Evolutionary conservation across 2,113 vertebrate genomes (phyloP), one percentile per base, ranked within the genome.

Genomic region (Spheniscus mendiculus): DNA sequence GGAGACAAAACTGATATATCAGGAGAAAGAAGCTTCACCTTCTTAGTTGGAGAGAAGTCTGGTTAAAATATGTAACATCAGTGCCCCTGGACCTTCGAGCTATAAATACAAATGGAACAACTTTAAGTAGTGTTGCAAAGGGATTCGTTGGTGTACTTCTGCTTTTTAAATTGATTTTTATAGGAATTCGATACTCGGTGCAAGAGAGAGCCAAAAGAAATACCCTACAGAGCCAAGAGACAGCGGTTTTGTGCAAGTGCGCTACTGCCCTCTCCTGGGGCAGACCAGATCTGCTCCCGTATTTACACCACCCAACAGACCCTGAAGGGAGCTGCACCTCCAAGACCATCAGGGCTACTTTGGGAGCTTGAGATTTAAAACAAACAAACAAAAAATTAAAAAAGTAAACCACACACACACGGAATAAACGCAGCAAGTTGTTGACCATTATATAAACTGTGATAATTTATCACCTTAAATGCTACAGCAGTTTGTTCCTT

Each of bases 231-330:
- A 71, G 62, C 20, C 52, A 20, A 32, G 40, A 45, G n/a, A 25
- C 0, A 6, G 45, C 1, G 12, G 12, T 17, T 92, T 47, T 93
- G 83, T 73, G 73, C 87, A 78, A 95, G 94, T 70, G 69, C 93
- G 53, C 62, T 91, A 40, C 90, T 96, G 97, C 97, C 94, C 97
- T 94, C 97, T 95, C 56, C 81, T 91, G 97, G 95, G 38, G 38
- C 12, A 2, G 66, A 29, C 20, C 50, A 42, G 34, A 53, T 55
- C 82, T 17, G 5, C 44, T 71, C 50, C 53, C 2, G 0, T 6
- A 18, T 21, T n/a, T 10, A 18, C 20, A 66, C 11, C 29, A 9
- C n/a, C 10, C 22, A 15, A 42, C 45, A 50, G 16, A 27, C 2
- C 20, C 18, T 3, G 22, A 20, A 11, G 30, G 8, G 6, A 62